Evolutionary conservation across 2,888 invertebrate genomes (phyloP).

Genomic region (Tinea pellionella): DNA sequence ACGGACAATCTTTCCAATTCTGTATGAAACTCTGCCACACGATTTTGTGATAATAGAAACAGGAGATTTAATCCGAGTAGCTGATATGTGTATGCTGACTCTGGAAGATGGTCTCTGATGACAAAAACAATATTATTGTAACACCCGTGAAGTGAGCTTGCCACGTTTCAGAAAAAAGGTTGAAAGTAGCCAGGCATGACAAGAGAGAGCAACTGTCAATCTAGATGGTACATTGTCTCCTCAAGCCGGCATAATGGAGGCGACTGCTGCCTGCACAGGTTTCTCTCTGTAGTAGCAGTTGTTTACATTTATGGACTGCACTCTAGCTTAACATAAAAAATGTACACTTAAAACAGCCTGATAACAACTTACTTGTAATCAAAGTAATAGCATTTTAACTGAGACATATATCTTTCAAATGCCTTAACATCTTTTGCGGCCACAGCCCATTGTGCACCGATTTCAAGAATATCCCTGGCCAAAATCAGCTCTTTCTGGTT

Average conservation of each 20-base stretch:
- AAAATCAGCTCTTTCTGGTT: slow-evolving; percentile 84
- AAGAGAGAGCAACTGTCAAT: no score
- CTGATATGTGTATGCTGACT: slow-evolving; percentile 95
- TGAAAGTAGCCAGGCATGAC: no score
- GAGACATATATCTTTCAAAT: slow-evolving; percentile 97
- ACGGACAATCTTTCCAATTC: slow-evolving; percentile 94
- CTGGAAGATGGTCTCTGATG: slow-evolving; percentile 77
- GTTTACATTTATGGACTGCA: neutral
- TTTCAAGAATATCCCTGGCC: slow-evolving; percentile 93
- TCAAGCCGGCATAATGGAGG: no score
- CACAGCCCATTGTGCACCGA: slow-evolving; percentile 96
- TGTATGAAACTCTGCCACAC: slow-evolving; percentile 98
- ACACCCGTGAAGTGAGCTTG: no score
- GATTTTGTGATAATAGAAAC: slow-evolving; percentile 93
- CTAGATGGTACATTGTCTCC: no score
- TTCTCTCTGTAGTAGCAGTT: neutral
- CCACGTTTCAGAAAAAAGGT: no score
- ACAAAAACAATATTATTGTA: neutral
- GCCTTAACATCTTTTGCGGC: slow-evolving; percentile 92
- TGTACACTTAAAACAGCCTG: no score
- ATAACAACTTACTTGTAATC: slow-evolving; percentile 79
- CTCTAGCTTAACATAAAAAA: no score
- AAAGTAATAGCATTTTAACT: slow-evolving; percentile 96
- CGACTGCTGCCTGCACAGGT: no score
- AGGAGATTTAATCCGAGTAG: slow-evolving; percentile 93